phyloP scores from a whole-genome alignment of 2,888 invertebrate genomes.

The Crematogaster levior region DNA sequence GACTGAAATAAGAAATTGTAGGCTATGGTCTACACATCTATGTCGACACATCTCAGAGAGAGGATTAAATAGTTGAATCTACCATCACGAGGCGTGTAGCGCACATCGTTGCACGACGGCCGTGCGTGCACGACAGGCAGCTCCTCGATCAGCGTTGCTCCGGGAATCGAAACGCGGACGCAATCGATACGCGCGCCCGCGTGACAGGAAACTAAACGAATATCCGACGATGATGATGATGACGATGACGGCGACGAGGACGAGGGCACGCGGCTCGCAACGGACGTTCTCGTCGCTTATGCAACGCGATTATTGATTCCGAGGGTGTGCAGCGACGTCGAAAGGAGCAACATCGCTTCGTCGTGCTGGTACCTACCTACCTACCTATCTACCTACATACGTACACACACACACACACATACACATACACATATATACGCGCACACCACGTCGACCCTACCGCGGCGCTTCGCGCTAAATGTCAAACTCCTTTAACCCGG shows the following conservation, averaged over 20 bases:
- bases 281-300: conserved; percentile 50
- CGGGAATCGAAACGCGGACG: conserved; percentile 17
- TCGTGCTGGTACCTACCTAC: conserved; percentile 36
- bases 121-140: not conserved
- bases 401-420: not conserved
- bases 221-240: conserved; percentile 1
- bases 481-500: conserved; percentile 49
- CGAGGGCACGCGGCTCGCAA: conserved; percentile 15
- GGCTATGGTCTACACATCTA: not conserved
- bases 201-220: conserved; percentile 21
- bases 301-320: conserved; percentile 54
- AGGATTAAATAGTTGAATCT: not conserved
- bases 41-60: not conserved
- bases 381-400: no score
- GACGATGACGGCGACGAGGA: conserved; percentile 10
- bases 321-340: conserved; percentile 46
- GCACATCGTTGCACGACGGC: conserved; percentile 13
- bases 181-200: conserved; percentile 36
- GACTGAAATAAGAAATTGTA: not conserved
- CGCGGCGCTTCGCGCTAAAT: conserved; percentile 46
- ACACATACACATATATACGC: not conserved
- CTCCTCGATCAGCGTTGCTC: not conserved
- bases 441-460: conserved; percentile 21
- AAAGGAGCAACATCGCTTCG: conserved; percentile 53
- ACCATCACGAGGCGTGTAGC: conserved; percentile 10